Evolutionary conservation across 2,888 invertebrate species (phyloP).

Genomic region (Troilus luridus): DNA sequence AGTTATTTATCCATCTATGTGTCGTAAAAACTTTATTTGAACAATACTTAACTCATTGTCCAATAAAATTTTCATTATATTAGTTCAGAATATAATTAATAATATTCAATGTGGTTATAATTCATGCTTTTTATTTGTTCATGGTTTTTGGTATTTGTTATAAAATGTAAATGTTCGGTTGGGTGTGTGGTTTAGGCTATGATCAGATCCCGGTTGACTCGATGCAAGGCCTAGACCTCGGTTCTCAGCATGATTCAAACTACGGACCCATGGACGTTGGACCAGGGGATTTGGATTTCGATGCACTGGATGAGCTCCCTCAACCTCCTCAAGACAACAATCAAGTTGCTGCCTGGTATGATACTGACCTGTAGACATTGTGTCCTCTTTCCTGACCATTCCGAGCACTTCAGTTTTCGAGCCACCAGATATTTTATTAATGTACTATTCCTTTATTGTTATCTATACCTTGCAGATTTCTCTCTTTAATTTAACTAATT

Average conservation of each 20-base stretch:
- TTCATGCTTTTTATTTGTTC: constrained; percentile 30
- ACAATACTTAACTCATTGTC: background rate
- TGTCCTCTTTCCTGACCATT: background rate
- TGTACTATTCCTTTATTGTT: background rate
- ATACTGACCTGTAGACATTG: constrained; percentile 86
- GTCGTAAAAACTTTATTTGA: background rate
- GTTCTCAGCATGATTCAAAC: constrained; percentile 77
- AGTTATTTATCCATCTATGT: background rate
- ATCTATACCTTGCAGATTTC: background rate
- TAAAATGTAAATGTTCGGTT: constrained; percentile 1
- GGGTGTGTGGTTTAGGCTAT: constrained; percentile 79
- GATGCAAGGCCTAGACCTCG: constrained; percentile 95
- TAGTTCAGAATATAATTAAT: background rate
- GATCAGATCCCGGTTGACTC: constrained; percentile 98
- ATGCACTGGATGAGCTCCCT: constrained; percentile 81
- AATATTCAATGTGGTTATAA: background rate
- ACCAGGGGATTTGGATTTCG: constrained; percentile 83
- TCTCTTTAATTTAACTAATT: background rate
- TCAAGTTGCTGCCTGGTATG: constrained; percentile 97
- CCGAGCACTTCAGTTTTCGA: background rate
- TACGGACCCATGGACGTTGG: constrained; percentile 82
- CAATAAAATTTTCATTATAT: background rate
- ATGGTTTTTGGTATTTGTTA: constrained; percentile 22
- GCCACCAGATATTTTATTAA: background rate
- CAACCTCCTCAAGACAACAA: constrained; percentile 88